phyloP scores from a whole-genome alignment of 2,888 invertebrate species.

The Embidobia sp. region DNA sequence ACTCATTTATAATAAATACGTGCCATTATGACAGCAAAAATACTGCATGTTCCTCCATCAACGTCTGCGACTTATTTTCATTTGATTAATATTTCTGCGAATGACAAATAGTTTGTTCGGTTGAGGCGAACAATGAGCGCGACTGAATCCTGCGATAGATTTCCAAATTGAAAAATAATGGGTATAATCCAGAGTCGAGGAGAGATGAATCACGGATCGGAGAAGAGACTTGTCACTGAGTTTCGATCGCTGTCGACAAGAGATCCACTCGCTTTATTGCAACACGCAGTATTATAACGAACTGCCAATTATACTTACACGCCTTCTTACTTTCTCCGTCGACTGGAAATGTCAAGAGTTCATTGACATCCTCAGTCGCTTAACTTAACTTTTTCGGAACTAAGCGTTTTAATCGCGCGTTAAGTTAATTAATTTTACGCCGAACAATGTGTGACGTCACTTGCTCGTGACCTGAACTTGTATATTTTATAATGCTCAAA shows the following conservation, averaged over 20 bases:
- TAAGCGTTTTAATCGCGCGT: conserved; percentile 16
- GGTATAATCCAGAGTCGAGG: conserved; percentile 1
- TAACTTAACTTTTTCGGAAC: conserved; percentile 62
- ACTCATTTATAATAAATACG: no score
- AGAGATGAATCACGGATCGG: conserved; percentile 54
- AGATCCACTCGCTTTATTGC: conserved; percentile 67
- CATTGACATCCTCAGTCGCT: conserved; percentile 69
- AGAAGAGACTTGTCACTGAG: conserved; percentile 47
- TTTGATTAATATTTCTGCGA: no score
- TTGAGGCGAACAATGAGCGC: background rate
- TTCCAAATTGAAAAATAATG: conserved; percentile 32
- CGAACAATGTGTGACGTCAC: background rate
- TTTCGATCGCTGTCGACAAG: conserved; percentile 56
- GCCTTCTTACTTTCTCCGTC: conserved; percentile 79
- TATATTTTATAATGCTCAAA: no score
- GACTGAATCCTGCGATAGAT: conserved; percentile 3
- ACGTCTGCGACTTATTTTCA: no score
- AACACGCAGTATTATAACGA: conserved; percentile 68
- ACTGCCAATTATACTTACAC: conserved; percentile 76
- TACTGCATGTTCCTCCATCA: no score
- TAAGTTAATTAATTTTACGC: background rate
- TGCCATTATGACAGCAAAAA: no score
- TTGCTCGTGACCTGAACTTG: no score
- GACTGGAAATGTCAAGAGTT: conserved; percentile 79
- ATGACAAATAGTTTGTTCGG: background rate